Percentiles rank a stretch among this genome's conserved stretches.
phyloP scores from a whole-genome alignment of 2,113 vertebrate genomes.

The Syngnathoides biaculeatus region DNA sequence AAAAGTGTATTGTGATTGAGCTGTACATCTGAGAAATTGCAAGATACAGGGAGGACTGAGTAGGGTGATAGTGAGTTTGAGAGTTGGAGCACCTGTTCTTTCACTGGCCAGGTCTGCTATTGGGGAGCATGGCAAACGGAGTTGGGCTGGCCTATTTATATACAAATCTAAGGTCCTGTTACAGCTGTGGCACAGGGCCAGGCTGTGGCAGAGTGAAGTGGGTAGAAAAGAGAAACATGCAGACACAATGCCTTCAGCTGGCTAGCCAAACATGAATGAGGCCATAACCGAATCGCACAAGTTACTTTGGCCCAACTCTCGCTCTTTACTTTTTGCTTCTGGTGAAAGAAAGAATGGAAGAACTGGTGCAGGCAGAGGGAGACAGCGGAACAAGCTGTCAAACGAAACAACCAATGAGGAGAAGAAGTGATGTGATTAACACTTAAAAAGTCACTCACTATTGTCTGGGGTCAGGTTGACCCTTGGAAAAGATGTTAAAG shows the following conservation, averaged over 20 bases:
- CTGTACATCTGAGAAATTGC: slow-evolving; percentile 31
- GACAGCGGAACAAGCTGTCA: slow-evolving; percentile 11
- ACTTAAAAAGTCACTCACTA: slow-evolving; percentile 40
- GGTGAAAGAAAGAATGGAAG: background rate
- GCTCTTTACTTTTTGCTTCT: slow-evolving; percentile 17
- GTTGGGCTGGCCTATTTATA: slow-evolving; percentile 67
- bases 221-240: slow-evolving; percentile 56
- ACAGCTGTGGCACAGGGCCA: slow-evolving; percentile 60
- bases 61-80: slow-evolving; percentile 25
- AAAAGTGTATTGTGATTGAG: background rate
- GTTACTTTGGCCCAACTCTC: slow-evolving; percentile 42
- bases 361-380: slow-evolving; percentile 14
- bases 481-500: slow-evolving; percentile 25
- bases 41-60: slow-evolving; percentile 8
- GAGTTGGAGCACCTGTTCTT: slow-evolving; percentile 61
- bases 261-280: slow-evolving; percentile 38
- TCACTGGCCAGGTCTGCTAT: slow-evolving; percentile 57
- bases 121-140: slow-evolving; percentile 55
- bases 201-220: slow-evolving; percentile 53
- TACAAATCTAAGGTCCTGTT: slow-evolving; percentile 56
- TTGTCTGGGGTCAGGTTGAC: slow-evolving; percentile 22
- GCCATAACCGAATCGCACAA: slow-evolving; percentile 46
- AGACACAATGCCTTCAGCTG: slow-evolving; percentile 41
- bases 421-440: slow-evolving; percentile 24
- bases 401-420: slow-evolving; percentile 25